Conservation (phyloP, 2,797 vertebrate genomes). For the Myripristis jacobus region DNA sequence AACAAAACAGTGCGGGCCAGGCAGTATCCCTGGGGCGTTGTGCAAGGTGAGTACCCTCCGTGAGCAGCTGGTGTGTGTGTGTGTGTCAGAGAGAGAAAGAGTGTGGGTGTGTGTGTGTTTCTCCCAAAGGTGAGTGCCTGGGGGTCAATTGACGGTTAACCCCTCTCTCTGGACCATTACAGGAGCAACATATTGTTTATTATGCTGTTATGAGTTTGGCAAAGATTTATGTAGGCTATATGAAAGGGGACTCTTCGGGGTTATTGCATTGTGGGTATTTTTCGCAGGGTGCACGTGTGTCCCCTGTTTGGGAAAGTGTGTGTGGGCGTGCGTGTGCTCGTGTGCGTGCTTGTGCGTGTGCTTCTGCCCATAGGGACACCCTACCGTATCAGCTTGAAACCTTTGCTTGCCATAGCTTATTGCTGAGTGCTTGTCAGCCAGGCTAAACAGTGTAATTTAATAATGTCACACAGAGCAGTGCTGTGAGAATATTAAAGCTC, state of each 20-base stretch:
- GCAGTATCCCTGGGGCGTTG: slow-evolving; percentile 98
- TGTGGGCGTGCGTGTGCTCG: not conserved
- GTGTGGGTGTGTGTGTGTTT: not conserved
- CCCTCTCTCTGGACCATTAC: not conserved
- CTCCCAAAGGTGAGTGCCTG: not conserved
- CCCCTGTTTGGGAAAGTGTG: slow-evolving; percentile 20
- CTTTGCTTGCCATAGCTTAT: slow-evolving; percentile 49
- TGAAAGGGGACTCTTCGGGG: not conserved
- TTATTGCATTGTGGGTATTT: not conserved
- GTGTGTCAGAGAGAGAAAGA: not conserved
- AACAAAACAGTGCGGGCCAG: slow-evolving; percentile 97
- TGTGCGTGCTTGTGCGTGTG: not conserved
- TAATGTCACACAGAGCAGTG: slow-evolving; percentile 43
- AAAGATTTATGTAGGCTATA: not conserved
- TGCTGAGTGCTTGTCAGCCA: slow-evolving; percentile 35
- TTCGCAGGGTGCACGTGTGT: not conserved
- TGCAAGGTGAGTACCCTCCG: slow-evolving; percentile 90
- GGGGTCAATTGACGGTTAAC: slow-evolving; percentile 3
- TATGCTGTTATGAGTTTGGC: not conserved
- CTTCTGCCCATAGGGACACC: slow-evolving; percentile 21
- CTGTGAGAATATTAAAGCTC: slow-evolving; percentile 59
- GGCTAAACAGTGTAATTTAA: slow-evolving; percentile 63
- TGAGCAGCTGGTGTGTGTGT: slow-evolving; percentile 2
- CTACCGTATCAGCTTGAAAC: not conserved
- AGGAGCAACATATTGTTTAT: not conserved